phyloP scores from a whole-genome alignment of 1,140 invertebrate genomes.

The Himalopsyche phryganea region DNA sequence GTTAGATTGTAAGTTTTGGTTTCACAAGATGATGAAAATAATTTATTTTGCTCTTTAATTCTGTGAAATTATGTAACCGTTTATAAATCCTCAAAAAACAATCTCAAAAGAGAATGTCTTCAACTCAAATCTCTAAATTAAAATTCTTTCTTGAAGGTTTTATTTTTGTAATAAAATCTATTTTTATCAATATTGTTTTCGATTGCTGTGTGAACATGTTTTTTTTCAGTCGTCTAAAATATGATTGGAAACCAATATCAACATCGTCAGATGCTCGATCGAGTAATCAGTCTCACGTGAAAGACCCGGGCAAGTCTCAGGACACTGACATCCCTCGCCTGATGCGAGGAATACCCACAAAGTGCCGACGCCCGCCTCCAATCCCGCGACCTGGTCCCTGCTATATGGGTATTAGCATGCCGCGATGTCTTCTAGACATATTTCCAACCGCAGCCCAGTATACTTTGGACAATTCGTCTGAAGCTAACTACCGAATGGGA shows the following conservation, averaged over 20 bases:
- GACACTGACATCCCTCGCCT: neutral
- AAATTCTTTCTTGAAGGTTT: too few species aligned
- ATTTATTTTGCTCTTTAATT: too few species aligned
- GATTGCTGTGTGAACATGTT: too few species aligned
- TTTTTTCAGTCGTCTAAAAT: conserved; percentile 42
- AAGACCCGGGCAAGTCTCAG: neutral
- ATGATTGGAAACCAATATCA: conserved; percentile 48
- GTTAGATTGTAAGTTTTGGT: too few species aligned
- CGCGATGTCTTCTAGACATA: conserved; percentile 62
- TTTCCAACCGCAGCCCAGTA: conserved; percentile 55
- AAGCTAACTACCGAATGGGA: conserved; percentile 15
- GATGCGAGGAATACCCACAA: neutral
- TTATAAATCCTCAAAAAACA: too few species aligned
- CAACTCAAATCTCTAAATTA: too few species aligned
- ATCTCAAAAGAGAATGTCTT: too few species aligned
- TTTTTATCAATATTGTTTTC: too few species aligned
- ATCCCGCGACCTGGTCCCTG: conserved; percentile 39
- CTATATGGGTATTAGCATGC: conserved; percentile 79
- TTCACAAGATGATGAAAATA: too few species aligned
- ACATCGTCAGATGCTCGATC: conserved; percentile 17
- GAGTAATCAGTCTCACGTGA: conserved; percentile 3
- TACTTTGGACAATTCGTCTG: conserved; percentile 1
- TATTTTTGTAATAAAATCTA: too few species aligned
- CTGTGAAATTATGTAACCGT: too few species aligned
- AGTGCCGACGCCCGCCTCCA: conserved; percentile 25